Evolutionary conservation across 2,113 vertebrate genomes (phyloP).

Genomic region (Perca schrenkii): DNA sequence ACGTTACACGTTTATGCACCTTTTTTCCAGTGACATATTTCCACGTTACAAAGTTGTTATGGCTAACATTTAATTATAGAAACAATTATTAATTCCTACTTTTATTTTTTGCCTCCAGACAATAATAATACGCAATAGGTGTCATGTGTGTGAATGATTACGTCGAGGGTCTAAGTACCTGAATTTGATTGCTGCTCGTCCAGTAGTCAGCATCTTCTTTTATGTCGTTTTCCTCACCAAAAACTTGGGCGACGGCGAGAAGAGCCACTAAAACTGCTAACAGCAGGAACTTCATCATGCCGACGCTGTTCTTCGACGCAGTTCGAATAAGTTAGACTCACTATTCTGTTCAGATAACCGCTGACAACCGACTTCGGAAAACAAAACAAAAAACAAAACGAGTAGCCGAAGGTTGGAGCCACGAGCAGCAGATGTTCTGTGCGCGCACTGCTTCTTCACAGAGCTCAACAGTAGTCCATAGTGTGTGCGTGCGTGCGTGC

Average conservation of each 20-base stretch:
- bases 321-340: not conserved
- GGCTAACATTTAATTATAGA: too few relatives aligned
- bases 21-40: not conserved
- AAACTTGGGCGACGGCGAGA: constrained; percentile 84
- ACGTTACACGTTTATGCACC: not conserved
- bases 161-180: constrained; percentile 78
- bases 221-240: constrained; percentile 85
- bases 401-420: too few relatives aligned
- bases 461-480: constrained; percentile 71
- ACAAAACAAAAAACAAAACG: not conserved
- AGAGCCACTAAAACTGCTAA: constrained; percentile 86
- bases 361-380: not conserved
- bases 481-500: constrained; percentile 26
- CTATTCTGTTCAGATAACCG: not conserved
- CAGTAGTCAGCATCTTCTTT: constrained; percentile 90
- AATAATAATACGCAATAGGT: not conserved
- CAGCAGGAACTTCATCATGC: constrained; percentile 89
- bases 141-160: too few relatives aligned
- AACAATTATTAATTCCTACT: too few relatives aligned
- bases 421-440: not conserved
- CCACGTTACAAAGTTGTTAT: too few relatives aligned
- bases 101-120: too few relatives aligned
- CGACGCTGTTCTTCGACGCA: not conserved
- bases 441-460: constrained; percentile 18
- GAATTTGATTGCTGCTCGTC: constrained; percentile 85